These are phyloP conservation scores for Tetrax tetrax DNA, from an alignment of 2,113 vertebrate genomes.

Conservation along the genomic window DNA sequence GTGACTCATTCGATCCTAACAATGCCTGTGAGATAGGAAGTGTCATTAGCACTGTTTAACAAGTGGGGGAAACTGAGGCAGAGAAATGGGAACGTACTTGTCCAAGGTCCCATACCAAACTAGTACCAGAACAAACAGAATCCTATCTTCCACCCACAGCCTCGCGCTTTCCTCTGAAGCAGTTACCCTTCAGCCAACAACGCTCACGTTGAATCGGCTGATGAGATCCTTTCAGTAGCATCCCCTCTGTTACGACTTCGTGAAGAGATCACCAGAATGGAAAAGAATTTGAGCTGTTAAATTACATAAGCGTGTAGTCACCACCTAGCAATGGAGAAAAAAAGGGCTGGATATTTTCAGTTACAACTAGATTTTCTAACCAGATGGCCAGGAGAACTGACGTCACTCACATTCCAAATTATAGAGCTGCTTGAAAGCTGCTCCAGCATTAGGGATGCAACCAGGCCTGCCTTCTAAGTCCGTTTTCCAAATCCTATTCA, in stretches of 20 bases:
- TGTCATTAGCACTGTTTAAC: neutral
- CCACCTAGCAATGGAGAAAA: constrained; percentile 69
- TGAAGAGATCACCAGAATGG: constrained; percentile 64
- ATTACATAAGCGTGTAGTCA: constrained; percentile 72
- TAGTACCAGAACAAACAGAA: neutral
- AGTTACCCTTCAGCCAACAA: neutral
- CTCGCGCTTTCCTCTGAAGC: neutral
- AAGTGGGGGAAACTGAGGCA: constrained; percentile 38
- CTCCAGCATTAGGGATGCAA: constrained; percentile 55
- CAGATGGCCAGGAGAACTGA: constrained; percentile 72
- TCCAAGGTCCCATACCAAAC: neutral
- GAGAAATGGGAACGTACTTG: neutral
- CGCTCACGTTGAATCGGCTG: neutral
- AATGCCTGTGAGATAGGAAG: constrained; percentile 29
- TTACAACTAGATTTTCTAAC: constrained; percentile 70
- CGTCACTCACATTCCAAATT: constrained; percentile 72
- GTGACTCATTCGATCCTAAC: constrained; percentile 34
- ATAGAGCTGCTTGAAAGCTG: constrained; percentile 65
- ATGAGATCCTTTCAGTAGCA: neutral
- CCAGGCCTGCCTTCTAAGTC: constrained; percentile 32
- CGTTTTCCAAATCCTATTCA: constrained; percentile 4
- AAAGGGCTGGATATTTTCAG: constrained; percentile 71
- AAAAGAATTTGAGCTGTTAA: constrained; percentile 68
- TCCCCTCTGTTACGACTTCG: neutral
- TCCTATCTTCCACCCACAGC: neutral